Percentiles rank a stretch among this genome's conserved stretches.
These are phyloP conservation scores for Dendrocincla tyrannina DNA, from an alignment of 2,797 vertebrate species.

Conservation along the genomic window DNA sequence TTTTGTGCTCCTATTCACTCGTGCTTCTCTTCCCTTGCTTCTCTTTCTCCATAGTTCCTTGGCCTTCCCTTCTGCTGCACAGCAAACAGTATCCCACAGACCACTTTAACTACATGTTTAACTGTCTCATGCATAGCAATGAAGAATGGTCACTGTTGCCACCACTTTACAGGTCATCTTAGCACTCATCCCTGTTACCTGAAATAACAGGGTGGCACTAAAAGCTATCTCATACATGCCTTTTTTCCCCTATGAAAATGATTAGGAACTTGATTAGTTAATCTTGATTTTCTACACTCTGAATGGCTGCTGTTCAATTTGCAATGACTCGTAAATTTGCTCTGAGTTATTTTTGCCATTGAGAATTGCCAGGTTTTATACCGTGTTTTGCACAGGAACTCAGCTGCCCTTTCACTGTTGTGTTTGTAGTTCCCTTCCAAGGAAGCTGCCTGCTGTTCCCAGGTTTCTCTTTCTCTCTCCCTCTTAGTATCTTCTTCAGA, in stretches of 20 bases:
- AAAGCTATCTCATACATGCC: constrained; percentile 21
- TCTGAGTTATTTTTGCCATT: constrained; percentile 23
- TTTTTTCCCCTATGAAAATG: constrained; percentile 22
- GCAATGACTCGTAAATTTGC: neutral
- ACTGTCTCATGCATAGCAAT: neutral
- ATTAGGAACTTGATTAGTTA: constrained; percentile 59
- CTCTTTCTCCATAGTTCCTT: neutral
- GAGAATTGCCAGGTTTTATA: constrained; percentile 20
- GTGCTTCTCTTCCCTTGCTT: neutral
- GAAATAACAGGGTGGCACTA: constrained; percentile 47
- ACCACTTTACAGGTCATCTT: neutral
- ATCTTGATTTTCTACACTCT: constrained; percentile 58
- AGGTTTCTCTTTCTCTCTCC: constrained; percentile 7
- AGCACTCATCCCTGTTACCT: neutral
- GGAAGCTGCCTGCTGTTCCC: constrained; percentile 12
- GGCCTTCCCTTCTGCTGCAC: neutral
- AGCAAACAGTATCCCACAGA: neutral
- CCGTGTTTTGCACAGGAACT: neutral
- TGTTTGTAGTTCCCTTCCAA: constrained; percentile 1
- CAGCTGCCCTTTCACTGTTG: neutral
- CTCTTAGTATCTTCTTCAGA: neutral
- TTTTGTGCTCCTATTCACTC: neutral
- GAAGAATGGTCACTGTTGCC: neutral
- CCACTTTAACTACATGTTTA: neutral
- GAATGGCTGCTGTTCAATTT: constrained; percentile 18